phyloP scores from a whole-genome alignment of 2,113 vertebrate genomes.

The Falcunculus frontatus region DNA sequence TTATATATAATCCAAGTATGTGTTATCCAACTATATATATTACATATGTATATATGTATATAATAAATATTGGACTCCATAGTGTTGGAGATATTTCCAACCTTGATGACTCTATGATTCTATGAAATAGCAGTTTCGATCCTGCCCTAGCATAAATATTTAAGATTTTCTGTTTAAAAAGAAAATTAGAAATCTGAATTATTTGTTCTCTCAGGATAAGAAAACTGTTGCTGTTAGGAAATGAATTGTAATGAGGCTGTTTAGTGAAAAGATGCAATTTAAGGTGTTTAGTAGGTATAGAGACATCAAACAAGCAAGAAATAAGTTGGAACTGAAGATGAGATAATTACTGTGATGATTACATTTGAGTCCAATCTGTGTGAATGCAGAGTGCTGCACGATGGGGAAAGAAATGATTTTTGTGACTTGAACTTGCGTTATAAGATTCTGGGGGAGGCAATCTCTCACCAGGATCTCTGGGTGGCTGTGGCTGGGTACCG shows the following conservation, averaged over 20 bases:
- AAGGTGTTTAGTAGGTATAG: neutral
- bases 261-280: neutral
- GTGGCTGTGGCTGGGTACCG: slow-evolving; percentile 64
- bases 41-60: no score
- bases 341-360: slow-evolving; percentile 20
- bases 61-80: neutral
- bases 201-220: neutral
- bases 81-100: neutral
- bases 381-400: neutral
- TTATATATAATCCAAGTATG: neutral
- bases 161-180: neutral
- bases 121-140: neutral
- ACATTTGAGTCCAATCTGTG: slow-evolving; percentile 12
- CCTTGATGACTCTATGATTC: neutral
- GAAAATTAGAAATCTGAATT: neutral
- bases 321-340: neutral
- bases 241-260: neutral
- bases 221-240: neutral
- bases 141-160: neutral
- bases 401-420: neutral
- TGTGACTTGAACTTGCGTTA: neutral
- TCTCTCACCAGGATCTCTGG: slow-evolving; percentile 61
- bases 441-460: slow-evolving; percentile 31
- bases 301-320: slow-evolving; percentile 4
- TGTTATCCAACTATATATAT: neutral